Conservation (phyloP, 2,888 invertebrate genomes). For the Euzophera pinguis region DNA sequence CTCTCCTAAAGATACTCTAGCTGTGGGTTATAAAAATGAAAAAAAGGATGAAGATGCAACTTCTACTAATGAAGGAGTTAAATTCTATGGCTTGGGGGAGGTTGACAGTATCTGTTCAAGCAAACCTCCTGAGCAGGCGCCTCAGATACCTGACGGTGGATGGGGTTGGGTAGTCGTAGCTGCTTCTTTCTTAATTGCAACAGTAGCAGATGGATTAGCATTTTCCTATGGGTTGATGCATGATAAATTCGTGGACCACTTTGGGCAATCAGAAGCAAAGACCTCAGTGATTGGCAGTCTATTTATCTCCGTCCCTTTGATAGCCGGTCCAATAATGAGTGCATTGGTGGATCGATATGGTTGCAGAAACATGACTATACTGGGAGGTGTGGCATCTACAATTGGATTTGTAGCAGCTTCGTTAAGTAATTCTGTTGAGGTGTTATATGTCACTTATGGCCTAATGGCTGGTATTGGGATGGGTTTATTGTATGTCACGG, state of each 20-base stretch:
- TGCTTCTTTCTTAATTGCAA: slow-evolving; percentile 90
- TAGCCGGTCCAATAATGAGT: slow-evolving; percentile 91
- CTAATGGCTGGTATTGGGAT: slow-evolving; percentile 91
- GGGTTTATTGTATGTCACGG: slow-evolving; percentile 92
- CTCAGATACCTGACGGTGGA: slow-evolving; percentile 89
- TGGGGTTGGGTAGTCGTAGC: slow-evolving; percentile 96
- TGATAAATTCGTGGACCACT: slow-evolving; percentile 87
- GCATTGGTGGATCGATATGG: slow-evolving; percentile 92
- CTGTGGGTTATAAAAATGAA: slow-evolving; percentile 45
- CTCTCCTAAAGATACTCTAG: slow-evolving; percentile 40
- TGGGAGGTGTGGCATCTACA: slow-evolving; percentile 85
- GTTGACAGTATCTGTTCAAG: slow-evolving; percentile 72
- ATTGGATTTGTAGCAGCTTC: slow-evolving; percentile 89
- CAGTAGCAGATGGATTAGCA: slow-evolving; percentile 95
- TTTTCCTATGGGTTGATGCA: slow-evolving; percentile 95
- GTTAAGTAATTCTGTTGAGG: slow-evolving; percentile 84
- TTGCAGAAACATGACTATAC: slow-evolving; percentile 86
- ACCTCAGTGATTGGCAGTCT: slow-evolving; percentile 94
- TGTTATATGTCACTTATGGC: slow-evolving; percentile 91
- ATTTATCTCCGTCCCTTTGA: slow-evolving; percentile 92
- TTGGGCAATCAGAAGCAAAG: slow-evolving; percentile 87
- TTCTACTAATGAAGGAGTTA: slow-evolving; percentile 72
- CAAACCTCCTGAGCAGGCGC: slow-evolving; percentile 58
- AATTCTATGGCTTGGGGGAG: slow-evolving; percentile 74
- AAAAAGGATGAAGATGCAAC: slow-evolving; percentile 64